Conservation (phyloP, 37 sponge, comb jelly and placozoan genomes). For the Amphimedon queenslandica region DNA sequence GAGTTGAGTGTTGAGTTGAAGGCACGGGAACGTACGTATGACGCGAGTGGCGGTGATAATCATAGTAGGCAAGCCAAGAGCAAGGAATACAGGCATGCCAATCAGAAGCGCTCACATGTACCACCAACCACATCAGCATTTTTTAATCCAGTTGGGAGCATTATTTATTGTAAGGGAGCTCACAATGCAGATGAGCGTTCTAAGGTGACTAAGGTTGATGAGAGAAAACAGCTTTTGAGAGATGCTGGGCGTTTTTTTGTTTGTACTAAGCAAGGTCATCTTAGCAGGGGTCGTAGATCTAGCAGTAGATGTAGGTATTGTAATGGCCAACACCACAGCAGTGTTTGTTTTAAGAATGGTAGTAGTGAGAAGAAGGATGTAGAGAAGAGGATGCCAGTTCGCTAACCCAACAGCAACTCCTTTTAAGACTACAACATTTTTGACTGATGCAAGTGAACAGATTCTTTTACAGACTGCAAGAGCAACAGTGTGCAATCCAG, state of each 20-base stretch:
- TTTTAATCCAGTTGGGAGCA: neutral
- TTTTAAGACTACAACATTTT: neutral
- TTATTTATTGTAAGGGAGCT: conserved; percentile 36
- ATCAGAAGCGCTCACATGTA: neutral
- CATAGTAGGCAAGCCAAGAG: neutral
- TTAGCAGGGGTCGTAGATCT: conserved; percentile 23
- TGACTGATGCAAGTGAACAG: neutral
- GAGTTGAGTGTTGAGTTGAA: neutral
- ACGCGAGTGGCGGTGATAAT: neutral
- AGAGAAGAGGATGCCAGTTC: too few relatives aligned
- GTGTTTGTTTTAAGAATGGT: too few relatives aligned
- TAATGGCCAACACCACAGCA: conserved; percentile 27
- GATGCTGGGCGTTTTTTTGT: conserved; percentile 32
- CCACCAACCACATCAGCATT: neutral
- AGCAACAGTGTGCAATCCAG: conserved; percentile 1
- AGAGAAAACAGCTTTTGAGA: conserved; percentile 26
- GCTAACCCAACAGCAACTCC: neutral
- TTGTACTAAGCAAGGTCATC: conserved; percentile 32
- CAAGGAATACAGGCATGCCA: neutral
- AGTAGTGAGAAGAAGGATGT: too few relatives aligned
- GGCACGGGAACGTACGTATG: neutral
- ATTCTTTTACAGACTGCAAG: conserved; percentile 39
- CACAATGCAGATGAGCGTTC: conserved; percentile 17
- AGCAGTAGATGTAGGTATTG: conserved; percentile 16
- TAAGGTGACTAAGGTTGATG: neutral